phyloP scores from a whole-genome alignment of 2,113 vertebrate species.

The Fregata magnificens region DNA sequence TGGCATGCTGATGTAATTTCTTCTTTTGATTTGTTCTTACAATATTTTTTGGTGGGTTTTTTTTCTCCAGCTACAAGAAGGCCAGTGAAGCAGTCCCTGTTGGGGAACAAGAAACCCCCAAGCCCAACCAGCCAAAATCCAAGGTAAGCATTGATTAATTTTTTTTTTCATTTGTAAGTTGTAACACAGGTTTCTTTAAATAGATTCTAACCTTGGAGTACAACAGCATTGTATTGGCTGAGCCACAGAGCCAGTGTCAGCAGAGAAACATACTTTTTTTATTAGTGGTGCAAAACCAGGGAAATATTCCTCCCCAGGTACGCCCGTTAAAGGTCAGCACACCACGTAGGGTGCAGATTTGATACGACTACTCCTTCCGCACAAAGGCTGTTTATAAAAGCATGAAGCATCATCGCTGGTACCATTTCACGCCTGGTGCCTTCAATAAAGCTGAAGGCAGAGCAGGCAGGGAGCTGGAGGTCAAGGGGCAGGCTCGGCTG shows the following conservation, averaged over 20 bases:
- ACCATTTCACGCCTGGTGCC: background rate
- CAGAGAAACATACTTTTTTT: background rate
- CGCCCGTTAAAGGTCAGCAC: background rate
- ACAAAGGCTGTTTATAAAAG: background rate
- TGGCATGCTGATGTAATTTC: background rate
- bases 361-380: background rate
- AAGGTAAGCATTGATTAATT: background rate
- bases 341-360: rapidly evolving
- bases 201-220: background rate
- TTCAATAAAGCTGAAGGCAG: background rate
- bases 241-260: background rate
- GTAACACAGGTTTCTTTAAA: background rate
- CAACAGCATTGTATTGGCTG: rapidly evolving
- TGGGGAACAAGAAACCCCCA: background rate
- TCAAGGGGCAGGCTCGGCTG: background rate
- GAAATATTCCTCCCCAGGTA: background rate
- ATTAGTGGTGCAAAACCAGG: background rate
- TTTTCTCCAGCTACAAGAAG: background rate
- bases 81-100: background rate
- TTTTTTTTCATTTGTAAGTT: background rate
- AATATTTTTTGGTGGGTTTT: background rate
- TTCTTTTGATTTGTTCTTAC: background rate
- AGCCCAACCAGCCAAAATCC: background rate
- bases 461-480: background rate
- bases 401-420: background rate